phyloP scores from a whole-genome alignment of 2,113 vertebrate species.

The Hippocampus comes region DNA sequence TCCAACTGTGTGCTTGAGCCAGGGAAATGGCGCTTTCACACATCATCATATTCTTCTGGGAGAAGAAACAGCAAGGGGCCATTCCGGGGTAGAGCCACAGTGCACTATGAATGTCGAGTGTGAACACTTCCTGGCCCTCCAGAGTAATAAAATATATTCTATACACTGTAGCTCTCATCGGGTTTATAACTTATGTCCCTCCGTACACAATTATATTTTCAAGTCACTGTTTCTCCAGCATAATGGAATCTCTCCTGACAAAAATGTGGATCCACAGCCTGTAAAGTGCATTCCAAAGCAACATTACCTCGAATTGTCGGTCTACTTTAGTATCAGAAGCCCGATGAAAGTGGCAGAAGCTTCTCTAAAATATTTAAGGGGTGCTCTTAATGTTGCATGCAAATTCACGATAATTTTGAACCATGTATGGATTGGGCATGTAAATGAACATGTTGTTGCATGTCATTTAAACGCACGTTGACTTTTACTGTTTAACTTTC shows the following conservation, averaged over 20 bases:
- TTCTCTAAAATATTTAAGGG: too few relatives aligned
- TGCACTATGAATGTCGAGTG: conserved; percentile 13
- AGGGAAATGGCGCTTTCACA: conserved; percentile 45
- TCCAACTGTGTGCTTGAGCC: conserved; percentile 17
- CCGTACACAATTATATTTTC: neutral
- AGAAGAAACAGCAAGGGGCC: conserved; percentile 27
- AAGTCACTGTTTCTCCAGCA: neutral
- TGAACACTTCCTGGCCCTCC: neutral
- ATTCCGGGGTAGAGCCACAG: neutral
- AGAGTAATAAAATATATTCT: conserved; percentile 5
- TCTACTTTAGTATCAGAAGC: neutral
- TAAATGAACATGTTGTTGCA: too few relatives aligned
- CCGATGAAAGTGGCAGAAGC: neutral
- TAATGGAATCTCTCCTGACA: neutral
- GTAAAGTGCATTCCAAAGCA: neutral
- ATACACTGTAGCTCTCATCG: neutral
- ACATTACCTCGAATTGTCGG: neutral
- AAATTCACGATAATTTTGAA: too few relatives aligned
- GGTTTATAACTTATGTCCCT: neutral
- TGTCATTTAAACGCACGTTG: too few relatives aligned
- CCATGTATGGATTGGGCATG: too few relatives aligned
- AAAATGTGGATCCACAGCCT: neutral
- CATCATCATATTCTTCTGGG: conserved; percentile 27
- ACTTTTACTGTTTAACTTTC: too few relatives aligned
- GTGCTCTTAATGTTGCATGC: too few relatives aligned